Evolutionary conservation across 2,797 vertebrate species (phyloP), one percentile per base, ranked within the genome.

Genomic region (Clarias platycephalus): DNA sequence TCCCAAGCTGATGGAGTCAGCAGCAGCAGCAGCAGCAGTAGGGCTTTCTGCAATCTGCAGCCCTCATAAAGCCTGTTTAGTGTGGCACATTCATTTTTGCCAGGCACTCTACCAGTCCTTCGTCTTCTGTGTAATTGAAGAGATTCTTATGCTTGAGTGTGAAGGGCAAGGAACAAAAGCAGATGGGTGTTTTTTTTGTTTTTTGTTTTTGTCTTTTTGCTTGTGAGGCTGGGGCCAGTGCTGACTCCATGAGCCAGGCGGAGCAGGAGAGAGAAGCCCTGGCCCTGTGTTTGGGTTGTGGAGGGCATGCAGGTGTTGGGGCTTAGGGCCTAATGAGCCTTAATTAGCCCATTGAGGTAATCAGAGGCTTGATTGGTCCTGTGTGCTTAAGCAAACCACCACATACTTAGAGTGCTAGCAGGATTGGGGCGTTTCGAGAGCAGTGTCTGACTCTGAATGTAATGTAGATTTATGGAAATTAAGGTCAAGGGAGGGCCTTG

Each of bases 271-370:
- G 53, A 58, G 53, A 78, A 49, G 70, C 66, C 44, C 79, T 83
- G 83, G 87, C 82, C 78, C 74, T 85, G 87, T 89, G 84, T 86
- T 79, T 84, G 83, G 88, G 88, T 86, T 82, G 76, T 89, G 83
- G 88, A 86, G 88, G 87, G 87, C 86, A 79, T 86, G 87, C 90
- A 91, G 90, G 90, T 90, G 90, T 90, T 87, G 87, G 81, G 82
- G 88, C 87, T 88, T 89, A 87, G 49, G 84, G 85, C 86, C 83
- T 90, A 91, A 90, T 90, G 86, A 89, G 89, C 86, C 85, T 88
- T 90, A 91, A 91, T 91, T 88, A 89, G 87, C 85, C 88, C 84
- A 89, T 90, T 90, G 85, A 86, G 87, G 89, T 88, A 91, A 90
- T 90, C 88, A 88, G 89, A 66, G 87, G 82, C 85, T 88, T 91